A percentile compares a stretch with the other conserved stretches of the same genome.
Conservation (phyloP, 1,140 invertebrate species). For the Drosophila tristis region DNA sequence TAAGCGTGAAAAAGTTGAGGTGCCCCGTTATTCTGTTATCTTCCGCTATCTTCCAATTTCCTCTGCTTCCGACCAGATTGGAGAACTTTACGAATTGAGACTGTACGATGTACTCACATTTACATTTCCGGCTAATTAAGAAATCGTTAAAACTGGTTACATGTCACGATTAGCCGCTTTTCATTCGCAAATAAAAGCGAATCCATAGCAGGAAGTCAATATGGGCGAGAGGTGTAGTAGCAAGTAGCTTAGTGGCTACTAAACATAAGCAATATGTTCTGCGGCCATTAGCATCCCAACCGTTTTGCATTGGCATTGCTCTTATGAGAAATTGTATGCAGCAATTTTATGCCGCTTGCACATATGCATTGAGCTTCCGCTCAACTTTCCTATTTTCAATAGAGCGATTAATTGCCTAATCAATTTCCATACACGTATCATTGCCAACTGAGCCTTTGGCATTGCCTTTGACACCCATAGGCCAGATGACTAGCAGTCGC, state of each 20-base stretch:
- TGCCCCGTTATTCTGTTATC: conserved; percentile 3
- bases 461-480: no score
- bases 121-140: conserved; percentile 66
- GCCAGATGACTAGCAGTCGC: not conserved
- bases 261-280: no score
- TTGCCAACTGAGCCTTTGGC: no score
- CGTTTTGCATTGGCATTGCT: no score
- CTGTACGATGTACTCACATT: conserved; percentile 32
- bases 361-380: no score
- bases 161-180: conserved; percentile 41
- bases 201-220: conserved; percentile 47
- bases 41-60: conserved; percentile 6
- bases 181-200: conserved; percentile 13
- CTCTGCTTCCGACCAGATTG: conserved; percentile 3
- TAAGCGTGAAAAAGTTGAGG: conserved; percentile 13
- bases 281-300: no score
- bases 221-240: not conserved
- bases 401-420: conserved; percentile 16
- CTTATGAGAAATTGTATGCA: no score
- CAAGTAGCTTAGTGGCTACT: no score
- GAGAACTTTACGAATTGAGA: conserved; percentile 43
- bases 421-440: no score
- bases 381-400: conserved; percentile 3
- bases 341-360: no score
- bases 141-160: conserved; percentile 46